phyloP scores from a whole-genome alignment of 1,140 invertebrate genomes.

The Melipona quadrifasciata region DNA sequence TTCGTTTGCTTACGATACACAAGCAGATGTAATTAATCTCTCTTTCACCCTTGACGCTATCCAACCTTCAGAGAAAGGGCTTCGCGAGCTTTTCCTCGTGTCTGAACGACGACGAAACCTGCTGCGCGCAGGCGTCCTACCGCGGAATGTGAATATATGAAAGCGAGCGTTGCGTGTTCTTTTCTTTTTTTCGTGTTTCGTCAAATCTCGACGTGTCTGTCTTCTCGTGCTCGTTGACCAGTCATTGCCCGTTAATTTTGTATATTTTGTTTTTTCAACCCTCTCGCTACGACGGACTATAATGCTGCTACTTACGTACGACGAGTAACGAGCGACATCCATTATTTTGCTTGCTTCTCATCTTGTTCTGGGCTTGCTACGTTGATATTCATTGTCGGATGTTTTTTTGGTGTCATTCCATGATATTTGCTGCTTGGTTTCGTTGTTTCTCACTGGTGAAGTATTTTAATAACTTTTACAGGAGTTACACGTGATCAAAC shows the following conservation, averaged over 20 bases:
- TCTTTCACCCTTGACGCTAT: slow-evolving; percentile 56
- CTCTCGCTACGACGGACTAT: not conserved
- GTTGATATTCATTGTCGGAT: too few species aligned
- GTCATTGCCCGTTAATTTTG: not conserved
- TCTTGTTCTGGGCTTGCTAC: too few species aligned
- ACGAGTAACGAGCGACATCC: too few species aligned
- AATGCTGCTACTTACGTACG: too few species aligned
- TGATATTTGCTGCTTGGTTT: too few species aligned
- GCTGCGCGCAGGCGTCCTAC: too few species aligned
- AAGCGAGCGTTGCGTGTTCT: not conserved
- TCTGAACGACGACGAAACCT: not conserved
- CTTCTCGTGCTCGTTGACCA: not conserved
- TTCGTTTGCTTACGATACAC: slow-evolving; percentile 68
- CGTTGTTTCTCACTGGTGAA: too few species aligned
- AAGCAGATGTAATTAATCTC: slow-evolving; percentile 68
- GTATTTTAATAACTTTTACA: too few species aligned
- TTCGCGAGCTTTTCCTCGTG: not conserved
- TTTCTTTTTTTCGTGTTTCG: not conserved
- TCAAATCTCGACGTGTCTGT: too few species aligned
- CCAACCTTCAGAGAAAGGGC: slow-evolving; percentile 32
- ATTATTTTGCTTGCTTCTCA: too few species aligned
- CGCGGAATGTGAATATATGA: not conserved
- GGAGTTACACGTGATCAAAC: too few species aligned
- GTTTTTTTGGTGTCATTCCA: too few species aligned
- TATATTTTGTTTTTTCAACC: not conserved